Evolutionary conservation across 2,113 vertebrate species (phyloP), one percentile per base, ranked within the genome.

Genomic region (Todiramphus saurophagus): DNA sequence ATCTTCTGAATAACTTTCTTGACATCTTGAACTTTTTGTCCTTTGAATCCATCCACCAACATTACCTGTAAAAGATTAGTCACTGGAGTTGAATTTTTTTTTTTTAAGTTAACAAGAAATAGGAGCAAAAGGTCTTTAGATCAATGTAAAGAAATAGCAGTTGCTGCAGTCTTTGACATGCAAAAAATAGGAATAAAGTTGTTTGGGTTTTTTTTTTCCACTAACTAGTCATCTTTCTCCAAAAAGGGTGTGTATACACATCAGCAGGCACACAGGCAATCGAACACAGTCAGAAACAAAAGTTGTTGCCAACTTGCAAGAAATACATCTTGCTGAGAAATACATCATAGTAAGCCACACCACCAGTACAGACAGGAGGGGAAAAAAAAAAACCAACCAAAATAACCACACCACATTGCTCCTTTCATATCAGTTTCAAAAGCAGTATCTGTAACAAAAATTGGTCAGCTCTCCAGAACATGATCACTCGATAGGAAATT

Each of bases 1-100:
- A 97, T 98, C 97, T 98, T 99, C 98, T 99, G 99, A 96, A 99
- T 99, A 43, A 77, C 92, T 69, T 99, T 99, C 98, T 99, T 99
- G 37, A 99, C 99, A 84, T 99, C 99, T 89, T 99, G 99, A 51
- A 99, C 99, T 92, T 98, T 99, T 87, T 99, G 98, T 16, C 99
- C 99, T 96, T 99, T 98, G 98, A 98, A 99, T 78, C 97, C 99
- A 58, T 99, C 98, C 70, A 99, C 99, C 96, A 99, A 88, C 99
- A 99, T 99, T 63, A 99, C 94, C 99, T 99, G 93, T 27, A 87
- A 97, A 60, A 95, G 37, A 90, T 5, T 7, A 14, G 17, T 23
- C 62, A 96, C 3, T 59, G 11, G 10, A 87, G 28, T 16, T 16
- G 19, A 46, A 18, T 25, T 14, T 30, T 17, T 53, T 53, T 56